Percentiles rank a stretch among this genome's conserved stretches.
Conservation (phyloP, 2,888 invertebrate genomes). For the Drosophila buzzatii region DNA sequence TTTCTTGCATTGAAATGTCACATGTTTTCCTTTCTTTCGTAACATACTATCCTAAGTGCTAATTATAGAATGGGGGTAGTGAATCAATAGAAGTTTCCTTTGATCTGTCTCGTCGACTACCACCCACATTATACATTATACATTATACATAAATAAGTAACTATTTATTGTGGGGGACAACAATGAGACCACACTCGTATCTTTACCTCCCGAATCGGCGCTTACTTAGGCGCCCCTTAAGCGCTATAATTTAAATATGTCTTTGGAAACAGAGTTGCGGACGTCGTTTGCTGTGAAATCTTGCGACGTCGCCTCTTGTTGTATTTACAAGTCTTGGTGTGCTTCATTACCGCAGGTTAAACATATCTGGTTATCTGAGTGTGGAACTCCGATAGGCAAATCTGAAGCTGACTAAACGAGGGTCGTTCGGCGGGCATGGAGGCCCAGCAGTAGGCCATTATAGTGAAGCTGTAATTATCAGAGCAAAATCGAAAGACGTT, state of each 20-base stretch:
- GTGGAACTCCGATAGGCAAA: slow-evolving; percentile 94
- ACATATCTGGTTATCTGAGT: slow-evolving; percentile 95
- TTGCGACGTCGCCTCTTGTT: slow-evolving; percentile 76
- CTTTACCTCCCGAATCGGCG: slow-evolving; percentile 27
- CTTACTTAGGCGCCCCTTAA: slow-evolving; percentile 23
- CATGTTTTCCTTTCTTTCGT: slow-evolving; percentile 36
- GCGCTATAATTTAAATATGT: slow-evolving; percentile 68
- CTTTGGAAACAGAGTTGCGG: slow-evolving; percentile 73
- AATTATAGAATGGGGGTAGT: slow-evolving; percentile 29
- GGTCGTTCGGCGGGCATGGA: slow-evolving; percentile 94
- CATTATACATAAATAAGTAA: slow-evolving; percentile 55
- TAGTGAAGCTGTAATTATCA: slow-evolving; percentile 89
- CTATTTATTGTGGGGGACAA: slow-evolving; percentile 53
- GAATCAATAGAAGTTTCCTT: slow-evolving; percentile 15
- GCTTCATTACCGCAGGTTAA: slow-evolving; percentile 85
- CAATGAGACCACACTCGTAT: slow-evolving; percentile 29
- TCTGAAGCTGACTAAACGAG: slow-evolving; percentile 92
- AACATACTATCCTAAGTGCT: slow-evolving; percentile 45
- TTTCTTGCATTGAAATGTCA: slow-evolving; percentile 77
- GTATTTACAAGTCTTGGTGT: slow-evolving; percentile 77
- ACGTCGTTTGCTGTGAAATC: slow-evolving; percentile 72
- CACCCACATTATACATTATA: slow-evolving; percentile 37
- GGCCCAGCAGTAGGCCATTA: slow-evolving; percentile 97
- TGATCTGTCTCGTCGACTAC: slow-evolving; percentile 9
- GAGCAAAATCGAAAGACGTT: slow-evolving; percentile 8